Conservation (phyloP, 2,797 vertebrate genomes). For the Chrysocyon brachyurus region DNA sequence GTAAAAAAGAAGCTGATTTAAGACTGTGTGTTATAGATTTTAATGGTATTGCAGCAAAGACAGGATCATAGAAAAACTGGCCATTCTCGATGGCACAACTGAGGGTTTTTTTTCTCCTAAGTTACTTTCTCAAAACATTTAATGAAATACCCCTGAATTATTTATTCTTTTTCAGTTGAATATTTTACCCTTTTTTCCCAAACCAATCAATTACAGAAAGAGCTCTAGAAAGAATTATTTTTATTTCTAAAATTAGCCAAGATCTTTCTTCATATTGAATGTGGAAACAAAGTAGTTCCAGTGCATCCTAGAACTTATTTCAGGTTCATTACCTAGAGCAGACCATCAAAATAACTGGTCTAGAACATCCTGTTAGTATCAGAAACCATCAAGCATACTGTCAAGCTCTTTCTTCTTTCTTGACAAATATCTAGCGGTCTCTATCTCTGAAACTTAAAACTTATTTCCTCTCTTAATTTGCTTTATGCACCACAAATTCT, state of each 20-base stretch:
- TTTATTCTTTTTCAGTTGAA: neutral
- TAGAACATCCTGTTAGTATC: conserved; percentile 31
- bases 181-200: neutral
- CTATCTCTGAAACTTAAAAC: neutral
- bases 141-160: neutral
- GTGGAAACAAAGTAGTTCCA: neutral
- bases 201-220: neutral
- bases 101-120: neutral
- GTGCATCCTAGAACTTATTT: conserved; percentile 47
- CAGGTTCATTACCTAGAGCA: neutral
- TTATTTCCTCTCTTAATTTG: conserved; percentile 11
- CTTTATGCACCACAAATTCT: neutral
- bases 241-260: neutral
- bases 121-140: neutral
- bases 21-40: neutral
- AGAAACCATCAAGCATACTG: conserved; percentile 19
- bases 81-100: neutral
- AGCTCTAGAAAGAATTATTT: conserved; percentile 33
- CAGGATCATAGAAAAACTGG: neutral
- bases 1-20: neutral
- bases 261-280: neutral
- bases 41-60: neutral
- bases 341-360: conserved; percentile 1
- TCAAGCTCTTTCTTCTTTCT: neutral
- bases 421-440: conserved; percentile 3